Evolutionary conservation across 1,140 invertebrate species (phyloP).

Genomic region (Anastatus disparis): DNA sequence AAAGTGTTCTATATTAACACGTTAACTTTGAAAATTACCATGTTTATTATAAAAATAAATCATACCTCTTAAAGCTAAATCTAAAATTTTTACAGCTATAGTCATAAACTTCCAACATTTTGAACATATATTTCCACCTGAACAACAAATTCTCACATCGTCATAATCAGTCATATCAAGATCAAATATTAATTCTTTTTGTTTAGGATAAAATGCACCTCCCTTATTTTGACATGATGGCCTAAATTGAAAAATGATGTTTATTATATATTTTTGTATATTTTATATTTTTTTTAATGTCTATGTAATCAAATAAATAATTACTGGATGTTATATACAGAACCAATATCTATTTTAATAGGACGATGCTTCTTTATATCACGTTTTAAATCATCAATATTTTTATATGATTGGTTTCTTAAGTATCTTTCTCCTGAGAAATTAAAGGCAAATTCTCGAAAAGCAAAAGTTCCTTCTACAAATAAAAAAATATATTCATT

Average conservation of each 20-base stretch:
- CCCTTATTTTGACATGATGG: constrained; percentile 40
- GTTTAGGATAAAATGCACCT: constrained; percentile 60
- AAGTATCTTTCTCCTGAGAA: constrained; percentile 93
- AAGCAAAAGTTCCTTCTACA: constrained; percentile 77
- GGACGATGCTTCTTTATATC: constrained; percentile 76
- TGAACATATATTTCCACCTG: constrained; percentile 83
- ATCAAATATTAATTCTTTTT: constrained; percentile 95
- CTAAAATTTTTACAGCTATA: constrained; percentile 89
- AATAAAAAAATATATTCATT: constrained; percentile 43
- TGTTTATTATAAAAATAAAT: constrained; percentile 4
- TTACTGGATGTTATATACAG: constrained; percentile 82
- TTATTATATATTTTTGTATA: too few species aligned
- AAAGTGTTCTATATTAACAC: not conserved
- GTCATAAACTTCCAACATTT: constrained; percentile 97
- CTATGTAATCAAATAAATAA: constrained; percentile 38
- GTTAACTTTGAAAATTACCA: not conserved
- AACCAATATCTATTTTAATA: constrained; percentile 87
- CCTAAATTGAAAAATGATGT: too few species aligned
- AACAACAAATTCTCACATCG: constrained; percentile 89
- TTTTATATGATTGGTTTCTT: constrained; percentile 88
- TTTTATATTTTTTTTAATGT: constrained; percentile 60
- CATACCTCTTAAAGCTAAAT: constrained; percentile 79
- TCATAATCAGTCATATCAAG: constrained; percentile 99
- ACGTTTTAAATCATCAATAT: constrained; percentile 82
- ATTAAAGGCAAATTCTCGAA: constrained; percentile 96